Percentiles rank a stretch among this genome's conserved stretches.
Evolutionary conservation across 2,888 invertebrate species (phyloP).

Genomic region (Aphodius granarius): DNA sequence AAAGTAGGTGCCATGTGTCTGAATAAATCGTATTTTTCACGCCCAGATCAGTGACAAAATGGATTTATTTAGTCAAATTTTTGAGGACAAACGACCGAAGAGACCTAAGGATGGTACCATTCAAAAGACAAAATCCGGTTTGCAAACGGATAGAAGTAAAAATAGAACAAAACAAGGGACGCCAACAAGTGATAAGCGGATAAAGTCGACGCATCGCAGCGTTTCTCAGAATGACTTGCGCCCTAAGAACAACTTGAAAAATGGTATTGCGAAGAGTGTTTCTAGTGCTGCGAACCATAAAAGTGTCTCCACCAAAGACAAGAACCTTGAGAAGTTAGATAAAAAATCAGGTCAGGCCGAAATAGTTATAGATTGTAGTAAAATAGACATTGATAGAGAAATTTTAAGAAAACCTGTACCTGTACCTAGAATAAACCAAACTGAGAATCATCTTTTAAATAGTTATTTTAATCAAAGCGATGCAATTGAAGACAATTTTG

Average conservation of each 20-base stretch:
- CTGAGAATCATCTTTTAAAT: not conserved
- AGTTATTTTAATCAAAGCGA: conserved; percentile 11
- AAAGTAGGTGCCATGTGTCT: conserved; percentile 3
- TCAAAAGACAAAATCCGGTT: conserved; percentile 1
- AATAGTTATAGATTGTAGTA: not conserved
- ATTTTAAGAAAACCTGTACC: not conserved
- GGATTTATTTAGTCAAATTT: conserved; percentile 1
- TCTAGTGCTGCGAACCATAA: not conserved
- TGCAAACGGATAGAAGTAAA: not conserved
- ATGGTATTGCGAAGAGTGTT: not conserved
- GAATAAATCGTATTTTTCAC: not conserved
- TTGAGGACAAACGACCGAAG: conserved; percentile 9
- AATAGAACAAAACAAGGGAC: not conserved
- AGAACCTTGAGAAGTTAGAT: not conserved
- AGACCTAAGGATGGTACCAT: not conserved
- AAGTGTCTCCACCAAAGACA: not conserved
- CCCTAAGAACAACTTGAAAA: not conserved
- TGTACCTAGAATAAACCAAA: not conserved
- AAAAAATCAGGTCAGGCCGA: not conserved
- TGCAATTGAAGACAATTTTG: conserved; percentile 21
- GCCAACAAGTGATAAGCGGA: not conserved
- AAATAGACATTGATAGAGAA: not conserved
- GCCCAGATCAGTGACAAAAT: not conserved
- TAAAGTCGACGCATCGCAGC: not conserved
- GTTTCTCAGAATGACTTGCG: not conserved